These are phyloP conservation scores for Yponomeuta cagnagella DNA, from an alignment of 2,888 invertebrate genomes.

Conservation along the genomic window DNA sequence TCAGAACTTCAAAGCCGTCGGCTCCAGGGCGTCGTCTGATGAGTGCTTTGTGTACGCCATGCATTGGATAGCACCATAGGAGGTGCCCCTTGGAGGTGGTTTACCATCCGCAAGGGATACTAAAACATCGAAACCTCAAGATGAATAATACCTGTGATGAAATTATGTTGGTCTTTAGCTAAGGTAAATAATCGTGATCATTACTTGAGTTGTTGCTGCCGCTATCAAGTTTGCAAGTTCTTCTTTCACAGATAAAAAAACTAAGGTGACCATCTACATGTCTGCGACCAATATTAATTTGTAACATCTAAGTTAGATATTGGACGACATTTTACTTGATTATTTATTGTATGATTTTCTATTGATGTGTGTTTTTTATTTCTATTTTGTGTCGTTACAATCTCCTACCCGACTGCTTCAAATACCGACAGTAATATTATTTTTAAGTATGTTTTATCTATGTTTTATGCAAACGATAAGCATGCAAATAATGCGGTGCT, in stretches of 20 bases:
- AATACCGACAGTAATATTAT: background rate
- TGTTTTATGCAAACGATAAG: conserved; percentile 17
- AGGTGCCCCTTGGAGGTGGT: too few species aligned
- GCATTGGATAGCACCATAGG: too few species aligned
- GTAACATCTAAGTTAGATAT: too few species aligned
- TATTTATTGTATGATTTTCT: too few species aligned
- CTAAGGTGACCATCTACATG: background rate
- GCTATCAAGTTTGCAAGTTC: background rate
- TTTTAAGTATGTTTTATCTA: too few species aligned
- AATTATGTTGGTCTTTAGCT: too few species aligned
- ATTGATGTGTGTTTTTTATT: background rate
- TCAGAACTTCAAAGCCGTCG: conserved; percentile 44
- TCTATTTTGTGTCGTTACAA: background rate
- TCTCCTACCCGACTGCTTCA: background rate
- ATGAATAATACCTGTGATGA: too few species aligned
- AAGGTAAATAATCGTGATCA: too few species aligned
- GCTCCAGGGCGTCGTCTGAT: conserved; percentile 86
- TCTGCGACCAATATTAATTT: too few species aligned
- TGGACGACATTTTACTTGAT: too few species aligned
- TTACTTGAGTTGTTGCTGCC: background rate
- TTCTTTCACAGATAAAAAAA: background rate
- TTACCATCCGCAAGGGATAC: too few species aligned
- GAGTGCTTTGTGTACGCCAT: conserved; percentile 2
- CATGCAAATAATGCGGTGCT: conserved; percentile 23
- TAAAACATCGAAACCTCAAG: too few species aligned